Base-by-base conservation (phyloP, 2,797 vertebrate species). In the Erithacus rubecula region DNA sequence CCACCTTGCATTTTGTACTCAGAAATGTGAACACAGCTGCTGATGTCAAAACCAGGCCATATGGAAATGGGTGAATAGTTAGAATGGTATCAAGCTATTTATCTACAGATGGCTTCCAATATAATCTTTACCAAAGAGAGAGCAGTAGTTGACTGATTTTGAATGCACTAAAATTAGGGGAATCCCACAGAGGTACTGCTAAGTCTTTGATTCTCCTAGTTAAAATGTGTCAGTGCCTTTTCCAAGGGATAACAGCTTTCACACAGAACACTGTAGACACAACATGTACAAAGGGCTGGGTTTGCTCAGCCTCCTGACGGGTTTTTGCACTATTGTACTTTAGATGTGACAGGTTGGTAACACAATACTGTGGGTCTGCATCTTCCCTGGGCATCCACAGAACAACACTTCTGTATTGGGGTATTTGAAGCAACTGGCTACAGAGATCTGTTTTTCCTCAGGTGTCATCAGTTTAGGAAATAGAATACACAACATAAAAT, bases 311-410 rank as follows among this genome's bases (percentile, higher is more conserved):
- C 52, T 65, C 51, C 29, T 24, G 29, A 55, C 1, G 10, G 20
- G 14, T 8, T 69, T 68, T 59, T 67, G 26, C 32, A 18, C 10
- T 56, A 1, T 0, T 44, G 18, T 55, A 12, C 34, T 71, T 58
- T 9, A n/a, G 17, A 7, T 20, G 26, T 21, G 8, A 41, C 44
- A 22, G 16, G 30, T 1, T 47, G 16, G 34, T 37, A 69, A 27
- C 41, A 44, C 44, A 64, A 32, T 13, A 51, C 27, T 0, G 0
- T n/a, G 11, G 13, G 13, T 56, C 52, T 47, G 22, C 22, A 44
- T 29, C 49, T 74, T 80, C 41, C 15, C 24, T 10, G 15, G 13
- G 13, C 44, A 53, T 17, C 52, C 55, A 36, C 59, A 89, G 44
- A 89, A 67, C 1, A 5, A 18, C n/a, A 5, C 8, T 68, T 83